Base-by-base conservation (phyloP, 2,113 vertebrate genomes). In the Talpa occidentalis region DNA sequence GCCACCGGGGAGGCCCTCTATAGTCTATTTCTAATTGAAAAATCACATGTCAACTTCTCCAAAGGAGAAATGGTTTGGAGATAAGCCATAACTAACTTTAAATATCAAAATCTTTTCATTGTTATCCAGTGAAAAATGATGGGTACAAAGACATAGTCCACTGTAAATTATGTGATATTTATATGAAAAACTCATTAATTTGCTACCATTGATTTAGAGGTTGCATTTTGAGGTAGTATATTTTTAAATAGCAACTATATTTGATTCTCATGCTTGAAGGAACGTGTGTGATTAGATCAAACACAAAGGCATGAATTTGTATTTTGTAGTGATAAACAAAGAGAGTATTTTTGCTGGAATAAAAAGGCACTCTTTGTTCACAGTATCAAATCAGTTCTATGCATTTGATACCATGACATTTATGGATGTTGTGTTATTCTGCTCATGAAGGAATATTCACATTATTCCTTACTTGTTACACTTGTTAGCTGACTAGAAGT, bases 141-240 rank as follows among this genome's bases (percentile, higher is more conserved):
- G 98, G 98, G 98, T 98, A 98, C 96, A 98, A 97, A 97, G 98
- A 98, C 98, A 98, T 97, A 96, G 96, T 97, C 84, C 52, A 69
- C 56, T 91, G 84, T 95, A 96, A 98, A 98, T 98, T 98, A 98
- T 98, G 96, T 98, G 98, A 98, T 98, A 98, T 99, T 99, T 99
- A 98, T 99, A 98, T 98, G 97, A 98, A 98, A 97, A 98, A 95
- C 96, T 99, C 97, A 98, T 98, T 98, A 98, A 97, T 98, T 98
- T 98, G 97, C 98, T 97, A 98, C 98, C 98, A 98, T 98, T 73
- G 95, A 96, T 97, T 98, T 97, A 91, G 97, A 97, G 97, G 96
- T 98, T 98, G 98, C 97, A 98, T 98, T 99, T 98, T 97, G 98
- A 96, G 85, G 94, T 72, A 90, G 62, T 98, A 96, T 97, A 91